Base-by-base conservation (phyloP, 1,140 invertebrate genomes). In the Bursaphelenchus mucronatus region DNA sequence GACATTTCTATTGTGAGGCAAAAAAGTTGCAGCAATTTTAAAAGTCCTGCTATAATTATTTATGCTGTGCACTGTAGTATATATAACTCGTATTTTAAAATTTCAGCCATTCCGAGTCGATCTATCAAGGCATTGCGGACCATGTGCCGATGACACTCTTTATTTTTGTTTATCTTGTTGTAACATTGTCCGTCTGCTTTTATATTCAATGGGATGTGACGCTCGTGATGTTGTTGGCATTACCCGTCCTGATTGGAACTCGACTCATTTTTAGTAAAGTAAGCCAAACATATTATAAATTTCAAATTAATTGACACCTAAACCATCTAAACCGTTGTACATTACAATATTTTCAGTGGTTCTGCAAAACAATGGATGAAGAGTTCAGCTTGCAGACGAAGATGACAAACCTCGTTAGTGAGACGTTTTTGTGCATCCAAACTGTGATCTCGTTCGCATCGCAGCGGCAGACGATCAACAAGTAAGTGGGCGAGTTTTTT, bases 131-230 rank as follows among this genome's bases (percentile, higher is more conserved):
- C 13, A 78, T 78, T 46, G 74, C 78, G 10, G 78, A 80, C 41
- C 78, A 78, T 56, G 41, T 78, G 4, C 78, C 76, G 4, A 78
- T 80, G 78, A 57, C 64, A 0, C 58, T 80, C 19, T 78, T 80
- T 50, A 78, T 72, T 49, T 61, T 75, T n/a, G 61, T 58, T 2
- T 76, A 74, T 54, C 44, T 74, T 3, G 56, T 68, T 3, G 67
- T 70, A 0, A 69, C 63, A 30, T 61, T 73, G 52, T 49, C 55
- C 19, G 73, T 78, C n/a, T 78, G 78, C 44, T 73, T 78, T 10
- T 80, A 78, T 62, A 80, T 76, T 30, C 76, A 78, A 63, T 78
- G 76, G 76, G 70, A 78, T n/a, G 76, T 79, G 6, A 80, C 78
- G 41, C 54, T 79, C 8, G 67, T 78, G 39, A 78, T 81, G 69